Conservation (phyloP, 2,888 invertebrate genomes). For the Clistopyga incitator region DNA sequence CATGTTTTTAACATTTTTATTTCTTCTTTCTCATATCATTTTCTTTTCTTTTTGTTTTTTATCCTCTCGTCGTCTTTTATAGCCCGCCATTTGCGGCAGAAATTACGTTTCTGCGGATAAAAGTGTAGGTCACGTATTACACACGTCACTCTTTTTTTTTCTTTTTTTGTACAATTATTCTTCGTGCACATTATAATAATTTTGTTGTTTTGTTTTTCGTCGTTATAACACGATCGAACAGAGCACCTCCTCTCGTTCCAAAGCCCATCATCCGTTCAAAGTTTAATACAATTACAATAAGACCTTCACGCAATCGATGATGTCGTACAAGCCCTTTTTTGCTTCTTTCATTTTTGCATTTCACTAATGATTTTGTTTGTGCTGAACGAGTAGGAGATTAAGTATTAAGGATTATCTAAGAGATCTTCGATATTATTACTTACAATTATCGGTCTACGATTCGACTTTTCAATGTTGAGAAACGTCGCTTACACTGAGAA, state of each 20-base stretch:
- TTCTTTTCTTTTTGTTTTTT: constrained; percentile 12
- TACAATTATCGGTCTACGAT: constrained; percentile 47
- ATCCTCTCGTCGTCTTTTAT: constrained; percentile 56
- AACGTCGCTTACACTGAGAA: constrained; percentile 40
- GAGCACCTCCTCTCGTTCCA: constrained; percentile 57
- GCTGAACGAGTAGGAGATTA: constrained; percentile 66
- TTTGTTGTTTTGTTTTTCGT: constrained; percentile 54
- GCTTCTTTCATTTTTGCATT: constrained; percentile 13
- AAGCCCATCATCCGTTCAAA: constrained; percentile 8
- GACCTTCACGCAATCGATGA: constrained; percentile 25
- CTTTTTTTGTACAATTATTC: constrained; percentile 74
- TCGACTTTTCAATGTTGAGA: constrained; percentile 47
- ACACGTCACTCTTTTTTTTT: constrained; percentile 63
- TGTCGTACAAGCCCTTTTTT: constrained; percentile 7
- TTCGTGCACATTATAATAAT: constrained; percentile 69
- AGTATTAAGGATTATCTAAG: constrained; percentile 65
- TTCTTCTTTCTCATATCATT: constrained; percentile 61
- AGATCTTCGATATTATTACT: constrained; percentile 65
- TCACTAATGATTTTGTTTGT: constrained; percentile 52
- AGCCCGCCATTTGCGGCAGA: constrained; percentile 39
- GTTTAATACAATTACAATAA: constrained; percentile 13
- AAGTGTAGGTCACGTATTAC: constrained; percentile 68
- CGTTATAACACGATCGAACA: constrained; percentile 63
- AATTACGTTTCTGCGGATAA: constrained; percentile 54
- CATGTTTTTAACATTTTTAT: constrained; percentile 67